Evolutionary conservation across 2,113 vertebrate species (phyloP).

Genomic region (Neopipo cinnamomea): DNA sequence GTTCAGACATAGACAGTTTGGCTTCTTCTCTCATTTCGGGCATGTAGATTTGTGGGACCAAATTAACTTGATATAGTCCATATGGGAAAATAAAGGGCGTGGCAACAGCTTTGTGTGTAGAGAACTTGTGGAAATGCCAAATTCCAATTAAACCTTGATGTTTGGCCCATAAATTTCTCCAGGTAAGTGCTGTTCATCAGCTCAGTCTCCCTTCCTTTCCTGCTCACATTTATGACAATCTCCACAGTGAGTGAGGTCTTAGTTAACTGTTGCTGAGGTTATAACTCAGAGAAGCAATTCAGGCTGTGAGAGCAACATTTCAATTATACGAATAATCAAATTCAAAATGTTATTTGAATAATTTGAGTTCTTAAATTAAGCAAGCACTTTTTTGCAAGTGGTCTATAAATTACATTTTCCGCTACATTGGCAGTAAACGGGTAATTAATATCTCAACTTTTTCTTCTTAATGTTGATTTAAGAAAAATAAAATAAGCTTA

Average conservation of each 20-base stretch:
- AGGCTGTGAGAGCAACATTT: conserved; percentile 71
- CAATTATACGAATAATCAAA: conserved; percentile 89
- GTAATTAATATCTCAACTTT: conserved; percentile 97
- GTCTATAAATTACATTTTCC: conserved; percentile 98
- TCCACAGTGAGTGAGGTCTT: conserved; percentile 57
- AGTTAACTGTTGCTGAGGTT: conserved; percentile 73
- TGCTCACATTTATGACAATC: neutral
- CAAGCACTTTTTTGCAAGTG: conserved; percentile 81
- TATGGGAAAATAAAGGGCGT: neutral
- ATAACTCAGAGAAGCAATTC: conserved; percentile 72
- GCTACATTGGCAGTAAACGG: conserved; percentile 93
- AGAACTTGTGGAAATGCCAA: neutral
- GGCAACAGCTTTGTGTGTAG: neutral
- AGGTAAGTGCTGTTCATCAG: neutral
- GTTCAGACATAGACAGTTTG: neutral
- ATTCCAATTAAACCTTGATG: neutral
- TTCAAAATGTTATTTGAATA: conserved; percentile 93
- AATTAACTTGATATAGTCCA: neutral
- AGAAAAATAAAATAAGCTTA: conserved; percentile 78
- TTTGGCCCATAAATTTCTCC: neutral
- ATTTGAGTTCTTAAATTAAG: conserved; percentile 89
- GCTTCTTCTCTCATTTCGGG: neutral
- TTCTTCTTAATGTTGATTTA: conserved; percentile 87
- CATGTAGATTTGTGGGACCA: neutral
- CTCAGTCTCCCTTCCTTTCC: neutral